Percentiles rank a stretch among this genome's conserved stretches.
phyloP scores from a whole-genome alignment of 1,140 invertebrate species.

The Panagrolaimus sp. region DNA sequence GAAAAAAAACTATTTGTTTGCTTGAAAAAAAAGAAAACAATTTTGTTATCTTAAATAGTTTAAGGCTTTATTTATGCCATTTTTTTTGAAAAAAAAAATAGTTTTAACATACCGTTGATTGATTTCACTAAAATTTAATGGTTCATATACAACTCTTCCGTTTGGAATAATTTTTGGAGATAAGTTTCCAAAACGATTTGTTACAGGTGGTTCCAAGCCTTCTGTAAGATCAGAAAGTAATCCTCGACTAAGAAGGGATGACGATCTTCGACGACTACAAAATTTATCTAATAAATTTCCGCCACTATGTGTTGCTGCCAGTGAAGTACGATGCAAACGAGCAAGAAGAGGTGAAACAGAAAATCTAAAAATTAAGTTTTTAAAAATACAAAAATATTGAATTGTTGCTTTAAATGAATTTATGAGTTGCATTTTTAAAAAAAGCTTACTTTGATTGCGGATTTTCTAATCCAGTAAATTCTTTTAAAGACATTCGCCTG shows the following conservation, averaged over 20 bases:
- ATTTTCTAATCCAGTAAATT: conserved; percentile 21
- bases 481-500: conserved; percentile 23
- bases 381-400: too few relatives aligned
- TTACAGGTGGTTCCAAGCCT: conserved; percentile 2
- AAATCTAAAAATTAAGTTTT: background rate
- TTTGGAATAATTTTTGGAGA: background rate
- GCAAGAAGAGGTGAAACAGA: background rate
- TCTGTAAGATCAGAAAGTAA: background rate
- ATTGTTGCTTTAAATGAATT: too few relatives aligned
- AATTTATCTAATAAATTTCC: conserved; percentile 13
- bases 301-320: background rate
- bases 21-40: too few relatives aligned
- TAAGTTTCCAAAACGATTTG: conserved; percentile 5
- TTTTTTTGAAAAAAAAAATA: background rate
- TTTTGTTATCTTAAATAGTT: too few relatives aligned
- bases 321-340: conserved; percentile 14
- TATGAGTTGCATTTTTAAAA: conserved; percentile 1
- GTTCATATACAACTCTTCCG: background rate
- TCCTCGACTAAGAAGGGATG: conserved; percentile 4
- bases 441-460: conserved; percentile 19
- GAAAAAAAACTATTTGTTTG: too few relatives aligned
- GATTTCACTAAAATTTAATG: background rate
- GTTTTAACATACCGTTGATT: background rate
- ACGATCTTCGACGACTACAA: conserved; percentile 19
- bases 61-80: background rate